Conservation (phyloP, 2,888 invertebrate species). For the Ophraella communa region DNA sequence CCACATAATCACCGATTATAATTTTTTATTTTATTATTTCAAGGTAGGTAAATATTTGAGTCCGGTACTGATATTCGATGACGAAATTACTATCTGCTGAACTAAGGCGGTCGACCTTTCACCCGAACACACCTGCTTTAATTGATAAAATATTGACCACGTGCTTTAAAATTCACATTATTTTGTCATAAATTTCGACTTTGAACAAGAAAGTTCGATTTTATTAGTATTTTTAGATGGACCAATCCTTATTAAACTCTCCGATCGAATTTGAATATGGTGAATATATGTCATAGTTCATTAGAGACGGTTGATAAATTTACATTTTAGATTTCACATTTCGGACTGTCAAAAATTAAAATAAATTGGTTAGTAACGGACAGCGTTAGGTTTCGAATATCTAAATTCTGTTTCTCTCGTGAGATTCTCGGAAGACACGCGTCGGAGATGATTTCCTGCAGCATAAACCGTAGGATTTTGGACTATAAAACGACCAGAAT, state of each 20-base stretch:
- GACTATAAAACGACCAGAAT: too few species aligned
- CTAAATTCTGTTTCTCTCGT: too few species aligned
- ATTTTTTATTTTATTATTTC: too few species aligned
- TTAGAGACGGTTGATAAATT: slow-evolving; percentile 2
- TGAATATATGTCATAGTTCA: slow-evolving; percentile 17
- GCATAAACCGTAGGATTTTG: too few species aligned
- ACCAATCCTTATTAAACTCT: background rate
- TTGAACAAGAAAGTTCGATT: slow-evolving; percentile 34
- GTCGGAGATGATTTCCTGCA: too few species aligned
- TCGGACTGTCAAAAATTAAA: background rate
- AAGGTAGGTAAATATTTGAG: too few species aligned
- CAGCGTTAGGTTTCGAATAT: too few species aligned
- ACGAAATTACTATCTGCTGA: slow-evolving; percentile 41
- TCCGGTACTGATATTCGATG: slow-evolving; percentile 19
- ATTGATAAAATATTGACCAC: slow-evolving; percentile 54
- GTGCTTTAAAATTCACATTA: slow-evolving; percentile 50
- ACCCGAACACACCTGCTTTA: slow-evolving; percentile 52
- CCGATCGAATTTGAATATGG: slow-evolving; percentile 3
- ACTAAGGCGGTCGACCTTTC: slow-evolving; percentile 46
- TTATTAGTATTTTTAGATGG: slow-evolving; percentile 35
- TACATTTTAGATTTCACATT: background rate
- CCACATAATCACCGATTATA: too few species aligned
- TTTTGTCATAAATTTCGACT: slow-evolving; percentile 42
- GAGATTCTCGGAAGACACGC: too few species aligned
- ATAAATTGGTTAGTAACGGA: background rate